Conservation (phyloP, 2,113 vertebrate genomes). For the Mandrillus leucophaeus region DNA sequence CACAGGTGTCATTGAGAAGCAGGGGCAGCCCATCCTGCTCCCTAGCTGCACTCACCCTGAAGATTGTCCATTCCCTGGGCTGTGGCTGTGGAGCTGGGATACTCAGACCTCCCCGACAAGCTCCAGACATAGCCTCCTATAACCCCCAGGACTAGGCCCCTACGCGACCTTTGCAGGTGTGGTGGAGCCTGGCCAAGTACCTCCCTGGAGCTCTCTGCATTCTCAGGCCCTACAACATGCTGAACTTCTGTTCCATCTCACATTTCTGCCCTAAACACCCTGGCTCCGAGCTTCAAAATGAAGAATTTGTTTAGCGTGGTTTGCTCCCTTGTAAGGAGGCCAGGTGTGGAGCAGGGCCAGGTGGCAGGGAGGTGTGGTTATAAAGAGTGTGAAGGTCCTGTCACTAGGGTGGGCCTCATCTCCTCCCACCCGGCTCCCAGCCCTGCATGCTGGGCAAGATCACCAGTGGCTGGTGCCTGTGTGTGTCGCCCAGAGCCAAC, state of each 20-base stretch:
- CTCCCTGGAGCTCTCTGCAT: fast-evolving
- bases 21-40: not conserved
- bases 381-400: not conserved
- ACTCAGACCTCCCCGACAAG: not conserved
- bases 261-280: not conserved
- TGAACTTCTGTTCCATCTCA: not conserved
- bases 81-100: not conserved
- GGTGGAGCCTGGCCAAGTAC: no score
- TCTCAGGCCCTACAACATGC: not conserved
- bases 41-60: not conserved
- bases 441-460: not conserved
- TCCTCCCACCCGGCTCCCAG: not conserved
- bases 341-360: not conserved
- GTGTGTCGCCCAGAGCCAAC: not conserved
- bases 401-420: not conserved
- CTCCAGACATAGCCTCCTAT: not conserved
- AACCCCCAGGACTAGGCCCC: not conserved
- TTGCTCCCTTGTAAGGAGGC: not conserved
- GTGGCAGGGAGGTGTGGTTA: not conserved
- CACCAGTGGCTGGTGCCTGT: not conserved
- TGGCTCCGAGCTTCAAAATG: not conserved
- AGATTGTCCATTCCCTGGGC: not conserved
- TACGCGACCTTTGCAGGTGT: fast-evolving
- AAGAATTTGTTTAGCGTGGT: not conserved
- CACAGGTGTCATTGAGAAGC: not conserved